phyloP scores from a whole-genome alignment of 2,113 vertebrate species.

The Edolisoma coerulescens region DNA sequence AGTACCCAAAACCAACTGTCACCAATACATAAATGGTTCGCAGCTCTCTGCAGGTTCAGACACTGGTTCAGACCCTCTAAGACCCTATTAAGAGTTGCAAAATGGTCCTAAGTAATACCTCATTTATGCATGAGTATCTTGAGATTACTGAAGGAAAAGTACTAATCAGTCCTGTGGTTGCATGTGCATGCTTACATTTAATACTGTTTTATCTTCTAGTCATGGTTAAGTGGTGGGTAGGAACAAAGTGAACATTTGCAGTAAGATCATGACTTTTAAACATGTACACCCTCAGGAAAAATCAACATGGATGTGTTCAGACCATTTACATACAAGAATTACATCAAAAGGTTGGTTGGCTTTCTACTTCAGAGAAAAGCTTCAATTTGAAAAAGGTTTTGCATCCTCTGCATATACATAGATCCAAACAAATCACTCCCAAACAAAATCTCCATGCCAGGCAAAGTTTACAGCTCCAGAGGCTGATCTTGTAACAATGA shows the following conservation, averaged over 20 bases:
- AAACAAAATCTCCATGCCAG: constrained; percentile 33
- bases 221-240: background rate
- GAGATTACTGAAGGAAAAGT: background rate
- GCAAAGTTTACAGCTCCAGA: background rate
- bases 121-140: background rate
- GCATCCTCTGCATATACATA: background rate
- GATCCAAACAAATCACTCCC: constrained; percentile 5
- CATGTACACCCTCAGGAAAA: background rate
- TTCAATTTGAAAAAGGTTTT: background rate
- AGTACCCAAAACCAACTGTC: background rate
- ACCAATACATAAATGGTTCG: background rate
- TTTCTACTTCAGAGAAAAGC: background rate
- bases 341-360: background rate
- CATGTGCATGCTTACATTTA: fast-evolving
- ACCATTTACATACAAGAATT: background rate
- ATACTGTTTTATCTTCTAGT: background rate
- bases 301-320: background rate
- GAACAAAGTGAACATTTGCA: background rate
- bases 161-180: background rate
- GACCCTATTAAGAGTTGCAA: background rate
- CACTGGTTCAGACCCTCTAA: background rate
- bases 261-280: background rate
- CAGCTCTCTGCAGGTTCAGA: background rate
- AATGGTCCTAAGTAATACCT: background rate
- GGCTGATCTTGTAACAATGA: background rate